Percentiles rank a stretch among this genome's conserved stretches.
Conservation (phyloP, 2,113 vertebrate genomes). For the Fukomys damarensis region DNA sequence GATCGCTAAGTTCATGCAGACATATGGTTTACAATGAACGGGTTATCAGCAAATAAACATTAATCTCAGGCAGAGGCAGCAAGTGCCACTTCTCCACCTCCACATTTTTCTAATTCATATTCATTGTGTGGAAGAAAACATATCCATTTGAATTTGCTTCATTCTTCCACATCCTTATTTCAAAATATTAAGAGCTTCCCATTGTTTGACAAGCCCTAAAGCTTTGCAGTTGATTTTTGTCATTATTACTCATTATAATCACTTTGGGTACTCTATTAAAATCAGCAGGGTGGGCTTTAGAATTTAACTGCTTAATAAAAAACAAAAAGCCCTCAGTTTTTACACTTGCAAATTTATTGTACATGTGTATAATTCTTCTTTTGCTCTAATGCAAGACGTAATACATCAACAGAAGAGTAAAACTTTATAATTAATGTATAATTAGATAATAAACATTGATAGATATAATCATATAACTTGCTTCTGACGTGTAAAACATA, state of each 20-base stretch:
- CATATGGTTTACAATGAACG: slow-evolving; percentile 57
- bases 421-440: slow-evolving; percentile 16
- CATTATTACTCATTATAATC: slow-evolving; percentile 61
- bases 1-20: slow-evolving; percentile 71
- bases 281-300: not conserved
- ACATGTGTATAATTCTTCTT: not conserved
- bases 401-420: slow-evolving; percentile 9
- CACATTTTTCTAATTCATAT: slow-evolving; percentile 79
- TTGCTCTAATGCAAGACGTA: not conserved
- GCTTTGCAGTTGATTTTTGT: not conserved
- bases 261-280: slow-evolving; percentile 12
- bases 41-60: slow-evolving; percentile 71
- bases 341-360: not conserved
- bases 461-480: not conserved
- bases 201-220: slow-evolving; percentile 53
- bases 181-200: not conserved
- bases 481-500: not conserved
- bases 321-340: slow-evolving; percentile 1
- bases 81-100: not conserved
- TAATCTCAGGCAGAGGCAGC: slow-evolving; percentile 56
- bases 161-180: slow-evolving; percentile 53
- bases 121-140: slow-evolving; percentile 67
- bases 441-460: slow-evolving; percentile 30
- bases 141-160: slow-evolving; percentile 53
- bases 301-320: slow-evolving; percentile 52